These are phyloP conservation scores for Theretra japonica DNA, from an alignment of 2,888 invertebrate species.

Conservation along the genomic window DNA sequence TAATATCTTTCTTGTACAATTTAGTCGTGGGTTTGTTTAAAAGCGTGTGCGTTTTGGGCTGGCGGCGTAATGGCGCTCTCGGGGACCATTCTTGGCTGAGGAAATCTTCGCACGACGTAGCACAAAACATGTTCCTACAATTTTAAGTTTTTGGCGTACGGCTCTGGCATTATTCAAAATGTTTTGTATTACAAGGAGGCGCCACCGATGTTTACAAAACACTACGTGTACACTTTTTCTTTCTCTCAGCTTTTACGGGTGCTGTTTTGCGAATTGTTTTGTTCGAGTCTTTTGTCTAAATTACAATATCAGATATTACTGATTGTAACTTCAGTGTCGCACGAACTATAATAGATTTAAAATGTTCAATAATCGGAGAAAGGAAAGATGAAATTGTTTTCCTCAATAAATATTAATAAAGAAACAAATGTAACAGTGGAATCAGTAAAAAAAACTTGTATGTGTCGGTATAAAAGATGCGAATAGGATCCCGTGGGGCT, in stretches of 20 bases:
- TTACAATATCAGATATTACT: not conserved
- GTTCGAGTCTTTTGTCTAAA: not conserved
- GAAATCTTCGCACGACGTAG: constrained; percentile 50
- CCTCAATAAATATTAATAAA: not conserved
- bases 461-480: constrained; percentile 22
- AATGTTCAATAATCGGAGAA: no score
- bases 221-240: constrained; percentile 18
- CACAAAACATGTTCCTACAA: constrained; percentile 63
- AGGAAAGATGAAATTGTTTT: not conserved
- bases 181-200: constrained; percentile 58
- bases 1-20: constrained; percentile 60
- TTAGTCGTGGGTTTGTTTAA: constrained; percentile 70
- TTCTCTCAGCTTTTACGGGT: not conserved
- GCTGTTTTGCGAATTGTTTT: not conserved
- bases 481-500: constrained; percentile 49
- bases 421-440: not conserved
- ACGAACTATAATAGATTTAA: not conserved
- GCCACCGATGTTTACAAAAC: constrained; percentile 45
- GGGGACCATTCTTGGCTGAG: constrained; percentile 54
- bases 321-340: no score
- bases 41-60: constrained; percentile 63
- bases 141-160: constrained; percentile 69
- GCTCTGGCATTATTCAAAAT: constrained; percentile 62
- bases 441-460: not conserved
- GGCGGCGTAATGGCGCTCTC: constrained; percentile 59